These are phyloP conservation scores for Hippopotamyrus pictus DNA, from an alignment of 2,797 vertebrate genomes.

Conservation along the genomic window DNA sequence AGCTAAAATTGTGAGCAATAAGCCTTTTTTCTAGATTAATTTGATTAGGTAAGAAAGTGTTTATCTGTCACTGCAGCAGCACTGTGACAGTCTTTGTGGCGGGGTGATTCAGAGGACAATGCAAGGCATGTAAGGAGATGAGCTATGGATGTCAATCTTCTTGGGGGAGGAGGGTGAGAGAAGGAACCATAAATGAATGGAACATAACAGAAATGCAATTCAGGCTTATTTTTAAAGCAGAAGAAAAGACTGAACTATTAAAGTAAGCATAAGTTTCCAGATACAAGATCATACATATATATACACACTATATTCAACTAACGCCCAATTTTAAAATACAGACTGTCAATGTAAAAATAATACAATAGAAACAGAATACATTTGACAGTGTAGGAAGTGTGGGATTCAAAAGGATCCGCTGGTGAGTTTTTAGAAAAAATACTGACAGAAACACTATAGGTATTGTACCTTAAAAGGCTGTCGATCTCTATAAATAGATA, in stretches of 20 bases:
- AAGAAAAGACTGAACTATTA: neutral
- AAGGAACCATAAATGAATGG: neutral
- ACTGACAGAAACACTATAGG: neutral
- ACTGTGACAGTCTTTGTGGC: slow-evolving; percentile 35
- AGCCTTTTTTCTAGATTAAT: slow-evolving; percentile 16
- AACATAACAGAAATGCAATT: neutral
- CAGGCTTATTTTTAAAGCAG: neutral
- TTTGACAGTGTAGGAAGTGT: neutral
- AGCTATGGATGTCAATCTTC: neutral
- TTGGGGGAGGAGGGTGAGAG: slow-evolving; percentile 21
- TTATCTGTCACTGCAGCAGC: slow-evolving; percentile 35
- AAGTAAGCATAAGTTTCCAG: neutral
- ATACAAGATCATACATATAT: neutral
- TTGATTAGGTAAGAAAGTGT: slow-evolving; percentile 48
- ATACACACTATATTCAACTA: neutral
- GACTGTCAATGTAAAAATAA: neutral
- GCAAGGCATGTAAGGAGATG: slow-evolving; percentile 53
- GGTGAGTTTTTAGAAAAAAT: neutral
- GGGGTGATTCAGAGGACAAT: slow-evolving; percentile 59
- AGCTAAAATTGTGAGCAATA: neutral
- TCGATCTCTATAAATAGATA: neutral
- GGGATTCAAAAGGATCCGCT: neutral
- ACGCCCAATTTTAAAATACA: neutral
- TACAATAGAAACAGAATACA: neutral
- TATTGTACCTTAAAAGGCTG: neutral